Conservation (phyloP, 2,888 invertebrate genomes). For the Julus scandinavius region DNA sequence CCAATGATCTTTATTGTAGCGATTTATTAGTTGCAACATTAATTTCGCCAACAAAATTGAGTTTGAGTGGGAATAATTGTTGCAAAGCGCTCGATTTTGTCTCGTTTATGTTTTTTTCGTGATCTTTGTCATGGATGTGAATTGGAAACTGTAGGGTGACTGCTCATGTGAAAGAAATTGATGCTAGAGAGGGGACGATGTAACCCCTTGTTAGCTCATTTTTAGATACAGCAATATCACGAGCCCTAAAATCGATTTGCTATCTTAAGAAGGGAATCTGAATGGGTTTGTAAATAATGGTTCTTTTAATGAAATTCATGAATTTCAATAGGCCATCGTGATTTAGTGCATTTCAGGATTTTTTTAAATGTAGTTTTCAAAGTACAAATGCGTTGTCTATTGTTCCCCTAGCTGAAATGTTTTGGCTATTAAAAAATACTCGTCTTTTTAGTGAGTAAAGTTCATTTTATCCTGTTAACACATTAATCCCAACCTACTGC, state of each 20-base stretch:
- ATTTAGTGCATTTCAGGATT: too few species aligned
- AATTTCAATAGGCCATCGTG: conserved; percentile 19
- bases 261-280: neutral
- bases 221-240: neutral
- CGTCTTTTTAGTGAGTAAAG: too few species aligned
- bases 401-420: neutral
- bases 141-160: neutral
- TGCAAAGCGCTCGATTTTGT: neutral
- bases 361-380: neutral
- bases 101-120: neutral
- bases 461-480: too few species aligned
- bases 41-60: neutral
- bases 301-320: neutral
- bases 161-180: neutral
- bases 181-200: neutral
- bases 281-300: conserved; percentile 35
- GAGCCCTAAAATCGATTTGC: conserved; percentile 13
- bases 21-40: neutral
- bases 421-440: neutral
- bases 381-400: neutral
- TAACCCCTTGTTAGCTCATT: conserved; percentile 13
- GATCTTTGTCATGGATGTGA: neutral
- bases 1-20: neutral
- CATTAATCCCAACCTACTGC: too few species aligned
- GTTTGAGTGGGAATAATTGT: neutral